Evolutionary conservation across 2,888 invertebrate genomes (phyloP).

Genomic region (Thumatha senex): DNA sequence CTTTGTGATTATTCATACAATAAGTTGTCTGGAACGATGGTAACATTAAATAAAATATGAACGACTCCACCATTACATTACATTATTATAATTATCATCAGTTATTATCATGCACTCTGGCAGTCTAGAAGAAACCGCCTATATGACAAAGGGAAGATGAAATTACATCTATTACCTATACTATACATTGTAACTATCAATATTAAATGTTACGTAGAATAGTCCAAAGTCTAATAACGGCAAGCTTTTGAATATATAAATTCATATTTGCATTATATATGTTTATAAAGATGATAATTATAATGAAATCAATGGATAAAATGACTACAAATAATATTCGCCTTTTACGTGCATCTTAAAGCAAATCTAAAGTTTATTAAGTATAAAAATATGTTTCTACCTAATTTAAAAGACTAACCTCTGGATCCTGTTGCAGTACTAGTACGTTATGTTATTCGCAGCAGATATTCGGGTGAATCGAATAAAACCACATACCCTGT

Average conservation of each 20-base stretch:
- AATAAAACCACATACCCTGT: slow-evolving; percentile 5
- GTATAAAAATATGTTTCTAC: slow-evolving; percentile 15
- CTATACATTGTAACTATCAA: slow-evolving; percentile 3
- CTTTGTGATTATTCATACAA: too few species aligned
- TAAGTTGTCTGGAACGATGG: too few species aligned
- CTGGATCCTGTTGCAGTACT: slow-evolving; percentile 1
- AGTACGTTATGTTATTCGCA: slow-evolving; percentile 3
- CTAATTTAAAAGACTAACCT: slow-evolving; percentile 11
- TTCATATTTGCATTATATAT: too few species aligned
- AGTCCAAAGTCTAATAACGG: background rate
- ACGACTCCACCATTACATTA: background rate
- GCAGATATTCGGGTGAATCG: background rate
- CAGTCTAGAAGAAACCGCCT: background rate
- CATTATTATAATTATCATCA: background rate
- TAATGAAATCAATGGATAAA: background rate
- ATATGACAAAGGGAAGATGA: slow-evolving; percentile 7
- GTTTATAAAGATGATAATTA: too few species aligned
- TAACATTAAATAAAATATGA: background rate
- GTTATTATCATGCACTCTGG: slow-evolving; percentile 16
- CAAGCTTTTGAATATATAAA: background rate
- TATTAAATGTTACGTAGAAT: background rate
- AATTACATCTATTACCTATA: slow-evolving; percentile 21
- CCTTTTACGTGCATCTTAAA: background rate
- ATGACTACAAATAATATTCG: background rate
- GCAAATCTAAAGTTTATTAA: background rate